Percentiles rank a stretch among this genome's conserved stretches.
These are phyloP conservation scores for Coecobrya sp. DNA, from an alignment of 2,888 invertebrate species.

Conservation along the genomic window DNA sequence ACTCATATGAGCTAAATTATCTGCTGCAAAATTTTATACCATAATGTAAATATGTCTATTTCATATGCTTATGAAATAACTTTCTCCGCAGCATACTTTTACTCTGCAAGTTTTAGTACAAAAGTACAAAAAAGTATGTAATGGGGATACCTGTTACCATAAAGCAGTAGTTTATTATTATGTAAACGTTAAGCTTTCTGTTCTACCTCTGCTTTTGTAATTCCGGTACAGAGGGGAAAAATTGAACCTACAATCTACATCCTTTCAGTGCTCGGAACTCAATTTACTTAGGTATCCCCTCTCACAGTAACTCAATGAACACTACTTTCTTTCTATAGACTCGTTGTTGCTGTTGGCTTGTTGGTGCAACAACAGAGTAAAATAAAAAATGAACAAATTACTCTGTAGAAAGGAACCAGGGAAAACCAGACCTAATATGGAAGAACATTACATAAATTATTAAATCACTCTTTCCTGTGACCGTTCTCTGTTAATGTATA, in stretches of 20 bases:
- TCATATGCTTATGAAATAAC: not conserved
- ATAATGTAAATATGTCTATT: not conserved
- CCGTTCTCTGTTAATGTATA: slow-evolving; percentile 50
- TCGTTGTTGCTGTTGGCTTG: not conserved
- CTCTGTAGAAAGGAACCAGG: not conserved
- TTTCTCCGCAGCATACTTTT: not conserved
- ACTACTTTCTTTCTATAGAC: not conserved
- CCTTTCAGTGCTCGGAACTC: not conserved
- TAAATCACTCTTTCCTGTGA: slow-evolving; percentile 63
- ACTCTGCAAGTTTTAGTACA: not conserved
- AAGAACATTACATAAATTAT: slow-evolving; percentile 60
- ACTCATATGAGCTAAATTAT: slow-evolving; percentile 17
- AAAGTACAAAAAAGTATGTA: not conserved
- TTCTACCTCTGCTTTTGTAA: not conserved
- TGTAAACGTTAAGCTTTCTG: slow-evolving; percentile 13
- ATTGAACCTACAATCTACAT: not conserved
- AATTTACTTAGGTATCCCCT: not conserved
- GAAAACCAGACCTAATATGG: slow-evolving; percentile 29
- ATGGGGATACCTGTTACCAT: not conserved
- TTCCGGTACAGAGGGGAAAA: slow-evolving; percentile 11
- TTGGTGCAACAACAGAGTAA: slow-evolving; percentile 4
- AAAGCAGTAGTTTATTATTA: slow-evolving; percentile 4
- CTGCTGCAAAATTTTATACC: slow-evolving; percentile 16
- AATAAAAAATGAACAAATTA: slow-evolving; percentile 35
- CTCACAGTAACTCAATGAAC: not conserved